Evolutionary conservation across 2,797 vertebrate species (phyloP), one percentile per base, ranked within the genome.

Genomic region (Podarcis siculus): DNA sequence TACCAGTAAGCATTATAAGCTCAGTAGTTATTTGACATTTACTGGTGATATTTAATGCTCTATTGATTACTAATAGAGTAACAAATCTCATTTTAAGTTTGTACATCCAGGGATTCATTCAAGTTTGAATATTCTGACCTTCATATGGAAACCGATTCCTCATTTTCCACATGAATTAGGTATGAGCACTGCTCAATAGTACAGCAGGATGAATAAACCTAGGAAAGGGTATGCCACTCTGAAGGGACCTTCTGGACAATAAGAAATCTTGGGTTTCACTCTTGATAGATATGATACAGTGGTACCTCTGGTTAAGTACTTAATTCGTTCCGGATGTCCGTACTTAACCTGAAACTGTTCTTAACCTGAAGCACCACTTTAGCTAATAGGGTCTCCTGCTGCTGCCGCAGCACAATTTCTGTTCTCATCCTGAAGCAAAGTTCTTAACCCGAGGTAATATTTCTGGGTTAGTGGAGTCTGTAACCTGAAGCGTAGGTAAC

Each of bases 31-130:
- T 87, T 85, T 0, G 0, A 25, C 76, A 78, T 85, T 90, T 77
- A 21, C 67, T 84, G 78, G 75, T 86, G 71, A 66, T 90, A 86
- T 87, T 92, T 83, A 91, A 87, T 79, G 84, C 37, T 84, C 55
- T 89, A 7, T 86, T 49, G 89, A 80, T 87, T 83, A 13, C 82
- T 78, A 86, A 55, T 76, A 86, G 27, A 87, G 84, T 90, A 91
- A 91, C 86, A 90, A 76, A 86, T 94, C 87, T 87, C 0, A 0
- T 86, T 86, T 84, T 5, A 13, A 77, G 72, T 1, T 1, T 66
- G 64, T 7, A 27, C 82, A 86, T 76, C 78, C 35, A 80, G 0
- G 0, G 73, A 42, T 82, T 89, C 82, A 67, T 88, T n/a, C 0
- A 0, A 61, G 45, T 88, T 87, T 87, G 87, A 89, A 82, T 21